A percentile compares a stretch with the other conserved stretches of the same genome.
Evolutionary conservation across 2,888 invertebrate genomes (phyloP).

Genomic region (Papilio demoleus): DNA sequence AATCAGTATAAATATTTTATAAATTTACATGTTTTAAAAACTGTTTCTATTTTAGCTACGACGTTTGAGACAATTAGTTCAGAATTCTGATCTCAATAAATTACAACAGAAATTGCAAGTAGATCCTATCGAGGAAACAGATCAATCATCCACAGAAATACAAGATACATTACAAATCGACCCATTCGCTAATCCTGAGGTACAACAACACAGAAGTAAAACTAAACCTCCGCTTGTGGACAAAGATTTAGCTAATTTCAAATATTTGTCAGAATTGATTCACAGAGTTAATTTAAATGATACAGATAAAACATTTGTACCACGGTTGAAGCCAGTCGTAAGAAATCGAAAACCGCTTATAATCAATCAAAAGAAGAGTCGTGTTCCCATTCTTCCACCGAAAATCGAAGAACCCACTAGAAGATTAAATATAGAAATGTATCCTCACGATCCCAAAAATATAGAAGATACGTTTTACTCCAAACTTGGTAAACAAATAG

Average conservation of each 20-base stretch:
- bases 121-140: background rate
- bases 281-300: slow-evolving; percentile 62
- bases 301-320: slow-evolving; percentile 45
- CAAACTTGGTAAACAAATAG: slow-evolving; percentile 73
- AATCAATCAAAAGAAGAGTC: slow-evolving; percentile 37
- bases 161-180: slow-evolving; percentile 44
- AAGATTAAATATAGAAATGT: slow-evolving; percentile 41
- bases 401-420: slow-evolving; percentile 39
- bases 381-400: slow-evolving; percentile 40
- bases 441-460: slow-evolving; percentile 43
- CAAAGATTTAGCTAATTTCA: slow-evolving; percentile 64
- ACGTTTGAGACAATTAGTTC: slow-evolving; percentile 30
- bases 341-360: slow-evolving; percentile 43
- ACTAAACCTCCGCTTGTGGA: slow-evolving; percentile 45
- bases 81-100: slow-evolving; percentile 22
- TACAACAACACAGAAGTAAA: slow-evolving; percentile 40
- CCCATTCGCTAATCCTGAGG: slow-evolving; percentile 42
- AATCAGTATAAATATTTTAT: background rate
- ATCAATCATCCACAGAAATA: slow-evolving; percentile 43
- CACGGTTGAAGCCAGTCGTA: slow-evolving; percentile 41
- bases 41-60: slow-evolving; percentile 24
- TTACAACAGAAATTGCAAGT: slow-evolving; percentile 8
- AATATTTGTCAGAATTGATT: slow-evolving; percentile 71
- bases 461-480: slow-evolving; percentile 64
- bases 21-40: background rate